A percentile compares a stretch with the other conserved stretches of the same genome.
Conservation (phyloP, 2,113 vertebrate species). For the Nyctibius bracteatus region DNA sequence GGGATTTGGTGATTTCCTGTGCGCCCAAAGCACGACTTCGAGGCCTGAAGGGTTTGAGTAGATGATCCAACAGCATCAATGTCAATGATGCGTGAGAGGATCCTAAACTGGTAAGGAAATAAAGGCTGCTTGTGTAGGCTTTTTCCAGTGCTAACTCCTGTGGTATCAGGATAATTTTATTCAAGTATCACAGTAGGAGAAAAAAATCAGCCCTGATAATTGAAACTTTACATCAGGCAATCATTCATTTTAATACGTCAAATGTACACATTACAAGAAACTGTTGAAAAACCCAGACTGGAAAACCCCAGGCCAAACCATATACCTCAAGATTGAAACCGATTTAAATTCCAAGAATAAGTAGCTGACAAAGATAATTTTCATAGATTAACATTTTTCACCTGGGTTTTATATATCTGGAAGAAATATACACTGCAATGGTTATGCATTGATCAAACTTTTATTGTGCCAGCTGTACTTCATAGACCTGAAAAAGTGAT, state of each 20-base stretch:
- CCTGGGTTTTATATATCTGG: constrained; percentile 74
- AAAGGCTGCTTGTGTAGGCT: not conserved
- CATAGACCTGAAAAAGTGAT: constrained; percentile 79
- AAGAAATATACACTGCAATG: constrained; percentile 74
- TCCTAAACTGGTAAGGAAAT: not conserved
- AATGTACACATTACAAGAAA: not conserved
- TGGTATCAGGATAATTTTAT: constrained; percentile 13
- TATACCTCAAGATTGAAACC: constrained; percentile 54
- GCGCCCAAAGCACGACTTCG: not conserved
- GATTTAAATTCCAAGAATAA: constrained; percentile 72
- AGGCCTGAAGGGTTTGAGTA: not conserved
- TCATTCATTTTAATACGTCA: constrained; percentile 37
- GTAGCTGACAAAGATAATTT: constrained; percentile 73
- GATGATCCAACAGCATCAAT: not conserved
- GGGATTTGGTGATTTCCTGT: not conserved
- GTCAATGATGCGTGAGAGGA: not conserved
- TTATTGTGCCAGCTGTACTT: constrained; percentile 82
- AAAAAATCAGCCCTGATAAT: not conserved
- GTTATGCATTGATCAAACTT: constrained; percentile 81
- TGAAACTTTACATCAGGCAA: constrained; percentile 26
- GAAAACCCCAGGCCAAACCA: constrained; percentile 47
- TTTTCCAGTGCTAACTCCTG: not conserved
- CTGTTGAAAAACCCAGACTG: constrained; percentile 29
- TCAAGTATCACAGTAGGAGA: constrained; percentile 10
- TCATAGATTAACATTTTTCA: constrained; percentile 75